Conservation (phyloP, 2,113 vertebrate species). For the Balaeniceps rex region DNA sequence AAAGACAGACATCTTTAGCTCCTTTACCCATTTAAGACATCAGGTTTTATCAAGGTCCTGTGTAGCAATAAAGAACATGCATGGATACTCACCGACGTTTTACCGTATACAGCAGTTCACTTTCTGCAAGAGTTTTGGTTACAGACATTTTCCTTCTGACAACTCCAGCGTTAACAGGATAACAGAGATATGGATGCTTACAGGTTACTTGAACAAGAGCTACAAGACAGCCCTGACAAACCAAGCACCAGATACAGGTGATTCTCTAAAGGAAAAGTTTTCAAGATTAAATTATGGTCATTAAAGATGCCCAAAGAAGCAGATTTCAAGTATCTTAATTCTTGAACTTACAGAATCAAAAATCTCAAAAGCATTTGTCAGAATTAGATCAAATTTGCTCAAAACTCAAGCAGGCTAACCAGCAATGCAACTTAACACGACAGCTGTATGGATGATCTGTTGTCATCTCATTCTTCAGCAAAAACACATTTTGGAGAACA, state of each 20-base stretch:
- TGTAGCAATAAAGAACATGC: not conserved
- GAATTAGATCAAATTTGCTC: not conserved
- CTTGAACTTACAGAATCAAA: not conserved
- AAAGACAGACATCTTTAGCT: not conserved
- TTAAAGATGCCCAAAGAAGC: not conserved
- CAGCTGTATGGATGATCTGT: not conserved
- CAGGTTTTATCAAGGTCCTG: not conserved
- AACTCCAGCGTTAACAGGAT: not conserved
- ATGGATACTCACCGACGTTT: fast-evolving
- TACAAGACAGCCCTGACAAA: not conserved
- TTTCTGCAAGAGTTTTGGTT: not conserved
- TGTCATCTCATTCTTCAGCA: not conserved
- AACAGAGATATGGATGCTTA: not conserved
- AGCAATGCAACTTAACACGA: not conserved
- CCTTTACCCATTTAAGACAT: not conserved
- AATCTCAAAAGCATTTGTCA: not conserved
- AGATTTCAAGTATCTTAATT: not conserved
- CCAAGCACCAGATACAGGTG: too few relatives aligned
- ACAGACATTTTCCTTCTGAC: not conserved
- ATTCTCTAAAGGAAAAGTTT: not conserved
- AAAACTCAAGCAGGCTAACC: not conserved
- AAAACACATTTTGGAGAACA: not conserved
- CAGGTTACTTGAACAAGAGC: not conserved
- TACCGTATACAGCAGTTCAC: not conserved
- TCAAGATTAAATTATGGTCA: not conserved